Base-by-base conservation (phyloP, 2,888 invertebrate species). In the Meteorus colon region DNA sequence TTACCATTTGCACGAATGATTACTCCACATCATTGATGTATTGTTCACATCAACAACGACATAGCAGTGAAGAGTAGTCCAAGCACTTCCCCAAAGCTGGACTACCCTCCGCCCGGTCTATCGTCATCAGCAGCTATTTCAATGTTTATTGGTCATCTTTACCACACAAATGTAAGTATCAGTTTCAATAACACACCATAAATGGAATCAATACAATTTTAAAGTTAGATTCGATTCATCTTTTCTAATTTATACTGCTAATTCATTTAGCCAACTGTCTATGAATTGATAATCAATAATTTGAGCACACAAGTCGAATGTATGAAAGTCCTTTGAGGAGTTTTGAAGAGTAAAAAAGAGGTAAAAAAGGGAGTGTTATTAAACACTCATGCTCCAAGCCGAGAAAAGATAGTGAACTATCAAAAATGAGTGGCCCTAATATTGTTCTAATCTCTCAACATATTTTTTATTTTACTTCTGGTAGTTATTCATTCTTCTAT, bases 51-150 rank as follows among this genome's bases (percentile, higher is more conserved):
- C 65, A 34, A 29, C 16, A 34, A 34, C 29, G 6, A 68, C 19
- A 71, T 65, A 29, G 19, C 41, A 63, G 45, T n/a, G 51, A 51
- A 73, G 76, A 80, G 81, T 83, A 83, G 84, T 84, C 83, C 85
- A 81, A 84, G 84, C 82, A 86, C 86, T 87, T 87, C 86, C 86
- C 86, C 86, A 85, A 85, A 82, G 84, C 83, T 84, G 85, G 82
- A 85, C 82, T 83, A 86, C 81, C 80, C 78, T 77, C 63, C 75
- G 48, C 71, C 75, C 51, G 77, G 76, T 78, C 73, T 62, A 77
- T 75, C 45, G 72, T 27, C 73, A 34, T 63, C 76, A 63, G 67
- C 5, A 41, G 5, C 27, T 37, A 29, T 19, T 1, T 2, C 31
- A 16, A 27, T 62, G 5, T 19, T 24, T n/a, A 41, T 31, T 59